Percentiles rank a stretch among this genome's conserved stretches.
phyloP scores from a whole-genome alignment of 2,888 invertebrate genomes.

The Horisme vitalbata region DNA sequence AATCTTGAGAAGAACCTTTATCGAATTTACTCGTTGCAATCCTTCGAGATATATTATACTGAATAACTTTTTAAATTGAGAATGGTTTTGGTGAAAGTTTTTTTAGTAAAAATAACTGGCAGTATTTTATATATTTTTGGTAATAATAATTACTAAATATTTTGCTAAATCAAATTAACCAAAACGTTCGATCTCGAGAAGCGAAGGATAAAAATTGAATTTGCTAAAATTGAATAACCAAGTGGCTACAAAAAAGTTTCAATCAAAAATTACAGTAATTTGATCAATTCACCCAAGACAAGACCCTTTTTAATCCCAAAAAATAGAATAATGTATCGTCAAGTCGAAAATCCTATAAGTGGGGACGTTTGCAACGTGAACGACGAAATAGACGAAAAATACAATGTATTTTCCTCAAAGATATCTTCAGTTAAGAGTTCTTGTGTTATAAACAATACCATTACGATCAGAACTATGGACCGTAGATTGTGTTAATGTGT shows the following conservation, averaged over 20 bases:
- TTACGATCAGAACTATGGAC: slow-evolving; percentile 71
- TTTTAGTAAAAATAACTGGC: too few relatives aligned
- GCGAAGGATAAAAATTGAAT: too few relatives aligned
- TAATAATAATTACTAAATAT: too few relatives aligned
- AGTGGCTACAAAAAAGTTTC: slow-evolving; percentile 27
- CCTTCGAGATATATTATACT: slow-evolving; percentile 13
- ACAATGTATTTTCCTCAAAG: slow-evolving; percentile 40
- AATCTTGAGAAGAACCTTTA: slow-evolving; percentile 32
- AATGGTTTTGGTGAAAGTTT: not conserved
- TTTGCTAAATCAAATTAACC: too few relatives aligned
- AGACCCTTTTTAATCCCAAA: slow-evolving; percentile 64
- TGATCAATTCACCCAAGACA: slow-evolving; percentile 57
- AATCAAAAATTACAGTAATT: slow-evolving; percentile 55
- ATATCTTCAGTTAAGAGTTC: slow-evolving; percentile 51
- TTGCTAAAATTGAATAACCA: slow-evolving; percentile 6
- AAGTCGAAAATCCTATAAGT: slow-evolving; percentile 53
- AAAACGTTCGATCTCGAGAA: too few relatives aligned
- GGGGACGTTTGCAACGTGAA: slow-evolving; percentile 38
- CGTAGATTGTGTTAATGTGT: slow-evolving; percentile 68
- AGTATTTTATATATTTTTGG: too few relatives aligned
- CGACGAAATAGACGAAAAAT: slow-evolving; percentile 36
- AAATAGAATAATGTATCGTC: slow-evolving; percentile 59
- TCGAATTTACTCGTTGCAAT: slow-evolving; percentile 29
- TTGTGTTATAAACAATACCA: slow-evolving; percentile 68
- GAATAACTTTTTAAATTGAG: not conserved